Evolutionary conservation across 2,113 vertebrate genomes (phyloP).

Genomic region (Cnemophilus loriae): DNA sequence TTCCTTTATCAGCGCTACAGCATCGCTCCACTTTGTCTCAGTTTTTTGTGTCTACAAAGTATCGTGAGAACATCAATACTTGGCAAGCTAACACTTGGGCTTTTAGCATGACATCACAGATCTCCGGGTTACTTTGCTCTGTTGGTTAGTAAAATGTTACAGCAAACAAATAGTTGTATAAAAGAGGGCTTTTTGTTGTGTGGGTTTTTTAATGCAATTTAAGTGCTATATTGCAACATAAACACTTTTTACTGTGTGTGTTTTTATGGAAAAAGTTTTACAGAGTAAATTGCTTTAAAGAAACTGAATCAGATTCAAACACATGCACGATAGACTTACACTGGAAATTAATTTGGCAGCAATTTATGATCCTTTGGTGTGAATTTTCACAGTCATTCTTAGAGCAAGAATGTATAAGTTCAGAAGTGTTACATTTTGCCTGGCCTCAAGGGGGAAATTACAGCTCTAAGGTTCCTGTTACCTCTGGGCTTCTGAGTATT

Average conservation of each 20-base stretch:
- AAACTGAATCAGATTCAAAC: neutral
- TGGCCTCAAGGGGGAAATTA: neutral
- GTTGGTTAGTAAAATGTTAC: neutral
- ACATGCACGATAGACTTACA: neutral
- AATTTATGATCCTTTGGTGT: neutral
- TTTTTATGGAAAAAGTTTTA: slow-evolving; percentile 3
- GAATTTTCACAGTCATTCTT: neutral
- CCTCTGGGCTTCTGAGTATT: neutral
- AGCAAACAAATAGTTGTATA: slow-evolving; percentile 20
- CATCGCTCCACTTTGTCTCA: neutral
- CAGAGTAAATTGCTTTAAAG: neutral
- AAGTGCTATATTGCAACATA: neutral
- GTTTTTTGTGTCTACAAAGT: slow-evolving; percentile 12
- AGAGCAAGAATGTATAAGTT: neutral
- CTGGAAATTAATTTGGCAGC: slow-evolving; percentile 1
- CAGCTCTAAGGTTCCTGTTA: neutral
- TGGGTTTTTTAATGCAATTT: neutral
- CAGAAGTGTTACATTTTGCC: neutral
- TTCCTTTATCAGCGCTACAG: slow-evolving; percentile 33
- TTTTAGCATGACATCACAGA: slow-evolving; percentile 14
- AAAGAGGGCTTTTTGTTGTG: neutral
- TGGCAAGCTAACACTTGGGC: slow-evolving; percentile 22
- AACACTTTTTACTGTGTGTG: neutral
- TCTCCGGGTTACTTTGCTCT: neutral
- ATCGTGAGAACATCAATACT: slow-evolving; percentile 43